Base-by-base conservation (phyloP, 1,140 invertebrate genomes). In the Stratiolaelaps scimitus region DNA sequence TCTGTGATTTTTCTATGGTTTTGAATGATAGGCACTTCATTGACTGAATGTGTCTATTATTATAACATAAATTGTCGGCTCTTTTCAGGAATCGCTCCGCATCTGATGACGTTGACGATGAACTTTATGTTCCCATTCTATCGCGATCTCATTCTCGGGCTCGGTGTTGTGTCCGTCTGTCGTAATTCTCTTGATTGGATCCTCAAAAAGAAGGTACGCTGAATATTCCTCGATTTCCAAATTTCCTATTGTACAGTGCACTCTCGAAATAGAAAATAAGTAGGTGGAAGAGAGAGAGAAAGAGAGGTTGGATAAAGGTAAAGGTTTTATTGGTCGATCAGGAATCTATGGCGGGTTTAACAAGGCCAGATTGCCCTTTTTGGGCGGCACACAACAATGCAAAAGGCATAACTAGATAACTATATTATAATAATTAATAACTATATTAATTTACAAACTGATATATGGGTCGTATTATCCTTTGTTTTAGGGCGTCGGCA, bases 41-140 rank as follows among this genome's bases (percentile, higher is more conserved):
- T 48, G 4, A 48, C 7, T 23, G 15, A 15, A 10, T 17, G 53
- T 23, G n/a, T 15, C 53, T 60, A 20, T 29, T 29, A 15, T 26
- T 26, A 60, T 60, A 26, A 26, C 15, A n/a, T n/a, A n/a, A n/a
- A n/a, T n/a, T 60, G 15, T 2, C 23, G 26, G 23, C 34, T 34
- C 1, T 5, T 60, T 60, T 23, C 53, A 60, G 84, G 85, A 15
- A 78, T 95, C 68, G 81, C 78, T 1, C 78, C 85, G 0, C 81
- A 83, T 70, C 71, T 90, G 43, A 80, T 86, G 0, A 88, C 88
- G 0, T 77, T 96, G 0, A 79, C 83, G 67, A 82, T 84, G 46
- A 87, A 93, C 73, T 96, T 93, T 75, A 75, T 77, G 23, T 81
- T 87, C 67, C 92, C 92, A 0, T 78, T 95, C 40, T 83, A 87